Base-by-base conservation (phyloP, 2,113 vertebrate genomes). In the Oncorhynchus kisutch region DNA sequence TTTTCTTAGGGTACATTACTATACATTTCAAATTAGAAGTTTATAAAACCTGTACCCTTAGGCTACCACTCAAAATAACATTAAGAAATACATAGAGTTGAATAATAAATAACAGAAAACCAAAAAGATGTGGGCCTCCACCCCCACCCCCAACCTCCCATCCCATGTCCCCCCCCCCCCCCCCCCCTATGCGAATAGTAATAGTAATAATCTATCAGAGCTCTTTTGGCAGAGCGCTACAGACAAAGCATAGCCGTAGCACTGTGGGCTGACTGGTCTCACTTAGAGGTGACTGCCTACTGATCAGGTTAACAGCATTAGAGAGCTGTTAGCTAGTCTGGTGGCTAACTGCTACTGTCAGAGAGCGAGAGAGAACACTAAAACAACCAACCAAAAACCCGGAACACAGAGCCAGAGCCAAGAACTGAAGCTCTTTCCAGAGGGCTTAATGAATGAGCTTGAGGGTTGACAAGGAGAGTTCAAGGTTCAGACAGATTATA, bases 231-330 rank as follows among this genome's bases (percentile, higher is more conserved):
- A n/a, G 14, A 62, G 6, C 0, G 16, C 59, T 11, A 20, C 54
- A 24, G 59, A 62, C 59, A n/a, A 8, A 62, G 59, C n/a, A 62
- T n/a, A 22, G 59, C 20, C 59, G 29, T 20, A 14, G 51, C 12
- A 51, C 49, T 14, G 11, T 51, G 12, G 49, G 49, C 14, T 51
- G 49, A 51, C 49, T 34, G 16, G 66, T 5, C 27, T 39, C 27
- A 69, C 67, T 14, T 75, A n/a, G 74, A 54, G 49, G 66, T 57
- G 49, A 67, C 16, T 54, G 20, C 25, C 51, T 29, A n/a, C 22
- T 62, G 29, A 14, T 67, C 4, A 16, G 66, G 29, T 67, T 67
- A 67, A 16, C 25, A 67, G 5, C 25, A 34, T 34, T 20, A 31
- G 29, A 20, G 25, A 1, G 29, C 27, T 34, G 66, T 67, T 34